Percentiles rank a stretch among this genome's conserved stretches.
Evolutionary conservation across 1,140 invertebrate genomes (phyloP).

Genomic region (Zaprionus vittiger): DNA sequence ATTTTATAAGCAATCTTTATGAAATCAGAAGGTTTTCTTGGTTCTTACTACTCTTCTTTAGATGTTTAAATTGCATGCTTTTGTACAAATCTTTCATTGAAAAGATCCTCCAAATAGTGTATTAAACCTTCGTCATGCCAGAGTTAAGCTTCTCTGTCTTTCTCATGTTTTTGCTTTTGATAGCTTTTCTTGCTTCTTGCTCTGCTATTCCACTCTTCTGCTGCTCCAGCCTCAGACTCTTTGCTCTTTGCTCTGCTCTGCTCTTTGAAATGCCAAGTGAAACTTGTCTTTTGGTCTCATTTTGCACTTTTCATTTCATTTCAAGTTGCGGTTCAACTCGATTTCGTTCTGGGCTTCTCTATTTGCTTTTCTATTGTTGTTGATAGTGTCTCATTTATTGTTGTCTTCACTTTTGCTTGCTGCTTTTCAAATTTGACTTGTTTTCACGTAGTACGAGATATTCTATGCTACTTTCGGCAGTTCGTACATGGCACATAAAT

Average conservation of each 20-base stretch:
- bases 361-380: slow-evolving; percentile 38
- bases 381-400: slow-evolving; percentile 45
- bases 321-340: slow-evolving; percentile 66
- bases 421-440: background rate
- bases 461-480: slow-evolving; percentile 60
- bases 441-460: slow-evolving; percentile 24
- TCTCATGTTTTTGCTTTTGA: background rate
- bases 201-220: slow-evolving; percentile 8
- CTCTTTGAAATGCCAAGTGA: background rate
- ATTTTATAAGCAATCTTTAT: too few species aligned
- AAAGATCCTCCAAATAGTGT: too few species aligned
- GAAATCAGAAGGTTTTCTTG: too few species aligned
- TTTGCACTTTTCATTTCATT: slow-evolving; percentile 81
- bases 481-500: slow-evolving; percentile 43
- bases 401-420: slow-evolving; percentile 63
- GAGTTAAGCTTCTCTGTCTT: background rate
- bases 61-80: too few species aligned
- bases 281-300: slow-evolving; percentile 75
- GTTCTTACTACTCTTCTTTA: too few species aligned
- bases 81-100: too few species aligned
- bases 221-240: background rate
- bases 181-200: slow-evolving; percentile 6
- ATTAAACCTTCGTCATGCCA: background rate
- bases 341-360: slow-evolving; percentile 30
- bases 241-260: slow-evolving; percentile 12